phyloP scores from a whole-genome alignment of 2,888 invertebrate genomes.

The Drosophila acutilabella region DNA sequence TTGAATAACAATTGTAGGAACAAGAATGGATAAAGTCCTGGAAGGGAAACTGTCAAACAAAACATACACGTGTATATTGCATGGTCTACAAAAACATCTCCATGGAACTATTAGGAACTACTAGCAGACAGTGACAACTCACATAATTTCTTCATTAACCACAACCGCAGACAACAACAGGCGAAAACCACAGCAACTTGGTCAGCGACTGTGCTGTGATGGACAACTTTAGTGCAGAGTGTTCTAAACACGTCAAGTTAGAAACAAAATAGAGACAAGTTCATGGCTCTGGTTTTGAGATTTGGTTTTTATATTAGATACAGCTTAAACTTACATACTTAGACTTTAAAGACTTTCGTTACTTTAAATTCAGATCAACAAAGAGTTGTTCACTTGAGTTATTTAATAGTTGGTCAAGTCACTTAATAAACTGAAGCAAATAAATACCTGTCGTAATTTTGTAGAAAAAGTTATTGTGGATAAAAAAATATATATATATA shows the following conservation, averaged over 20 bases:
- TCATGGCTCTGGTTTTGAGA: too few species aligned
- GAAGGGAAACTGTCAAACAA: neutral
- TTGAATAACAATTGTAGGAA: neutral
- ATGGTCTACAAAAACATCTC: slow-evolving; percentile 8
- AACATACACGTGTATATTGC: neutral
- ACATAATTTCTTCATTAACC: slow-evolving; percentile 54
- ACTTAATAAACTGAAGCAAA: slow-evolving; percentile 47
- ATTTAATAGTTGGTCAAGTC: slow-evolving; percentile 60
- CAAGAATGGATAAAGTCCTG: neutral
- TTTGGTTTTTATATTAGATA: too few species aligned
- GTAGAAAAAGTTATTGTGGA: slow-evolving; percentile 34
- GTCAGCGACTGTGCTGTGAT: slow-evolving; percentile 22
- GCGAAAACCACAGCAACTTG: slow-evolving; percentile 46
- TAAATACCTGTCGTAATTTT: slow-evolving; percentile 59
- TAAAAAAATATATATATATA: too few species aligned
- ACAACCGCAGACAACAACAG: slow-evolving; percentile 18
- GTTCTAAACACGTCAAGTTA: neutral
- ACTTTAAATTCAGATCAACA: neutral
- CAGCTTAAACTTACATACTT: too few species aligned
- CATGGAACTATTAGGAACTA: neutral
- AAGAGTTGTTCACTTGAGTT: slow-evolving; percentile 39
- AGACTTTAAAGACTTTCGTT: too few species aligned
- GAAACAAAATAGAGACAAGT: too few species aligned
- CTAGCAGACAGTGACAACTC: slow-evolving; percentile 30
- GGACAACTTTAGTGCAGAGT: slow-evolving; percentile 38